Percentiles rank a stretch among this genome's conserved stretches.
Conservation (phyloP, 2,113 vertebrate genomes). For the Corythoichthys haematopterus region DNA sequence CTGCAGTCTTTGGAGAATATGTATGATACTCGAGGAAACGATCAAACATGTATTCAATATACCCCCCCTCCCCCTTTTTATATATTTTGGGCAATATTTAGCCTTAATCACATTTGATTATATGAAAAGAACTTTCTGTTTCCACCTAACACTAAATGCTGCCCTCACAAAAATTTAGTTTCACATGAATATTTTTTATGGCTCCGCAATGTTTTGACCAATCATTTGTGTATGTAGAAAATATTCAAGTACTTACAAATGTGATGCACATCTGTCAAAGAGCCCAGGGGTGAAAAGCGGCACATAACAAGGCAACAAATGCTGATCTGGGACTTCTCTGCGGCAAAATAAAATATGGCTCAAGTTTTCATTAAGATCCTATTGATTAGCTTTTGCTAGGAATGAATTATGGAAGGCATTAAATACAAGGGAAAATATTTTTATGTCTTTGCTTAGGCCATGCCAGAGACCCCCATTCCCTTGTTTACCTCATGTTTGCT, state of each 20-base stretch:
- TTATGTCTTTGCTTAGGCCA: conserved; percentile 92
- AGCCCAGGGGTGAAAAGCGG: conserved; percentile 72
- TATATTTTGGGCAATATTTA: background rate
- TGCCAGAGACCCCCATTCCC: conserved; percentile 75
- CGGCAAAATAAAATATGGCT: conserved; percentile 97
- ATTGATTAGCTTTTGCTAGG: conserved; percentile 99
- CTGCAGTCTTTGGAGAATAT: background rate
- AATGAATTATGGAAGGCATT: conserved; percentile 98
- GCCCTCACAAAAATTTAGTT: conserved; percentile 46
- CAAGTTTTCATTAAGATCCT: conserved; percentile 99
- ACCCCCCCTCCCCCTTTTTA: too few relatives aligned
- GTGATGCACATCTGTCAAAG: conserved; percentile 75
- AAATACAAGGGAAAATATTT: conserved; percentile 99
- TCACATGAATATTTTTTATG: conserved; percentile 4
- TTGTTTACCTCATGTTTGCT: conserved; percentile 60
- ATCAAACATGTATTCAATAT: conserved; percentile 11
- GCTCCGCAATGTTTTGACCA: conserved; percentile 62
- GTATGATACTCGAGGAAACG: conserved; percentile 22
- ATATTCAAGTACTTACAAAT: conserved; percentile 74
- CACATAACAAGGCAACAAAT: conserved; percentile 80
- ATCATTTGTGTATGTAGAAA: conserved; percentile 64
- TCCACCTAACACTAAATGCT: conserved; percentile 40
- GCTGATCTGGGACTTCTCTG: conserved; percentile 92
- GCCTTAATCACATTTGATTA: background rate
- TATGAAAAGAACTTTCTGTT: conserved; percentile 35